These are phyloP conservation scores for Neocrepidodera transversa DNA, from an alignment of 2,888 invertebrate genomes.

Conservation along the genomic window DNA sequence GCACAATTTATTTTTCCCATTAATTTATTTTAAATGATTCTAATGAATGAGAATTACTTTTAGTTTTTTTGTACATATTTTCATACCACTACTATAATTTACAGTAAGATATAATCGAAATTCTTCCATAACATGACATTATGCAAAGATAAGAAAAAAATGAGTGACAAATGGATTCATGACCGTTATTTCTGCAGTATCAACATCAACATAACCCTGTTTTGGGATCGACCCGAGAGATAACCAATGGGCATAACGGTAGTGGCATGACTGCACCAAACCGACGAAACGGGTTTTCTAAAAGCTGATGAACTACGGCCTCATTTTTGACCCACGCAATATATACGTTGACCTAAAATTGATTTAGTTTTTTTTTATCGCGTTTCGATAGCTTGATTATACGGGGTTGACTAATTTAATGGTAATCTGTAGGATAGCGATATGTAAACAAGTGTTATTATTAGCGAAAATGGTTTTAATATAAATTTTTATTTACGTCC, in stretches of 20 bases:
- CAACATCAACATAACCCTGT: not conserved
- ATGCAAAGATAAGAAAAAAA: too few relatives aligned
- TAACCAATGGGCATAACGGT: slow-evolving; percentile 7
- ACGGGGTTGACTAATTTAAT: not conserved
- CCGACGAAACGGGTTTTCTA: slow-evolving; percentile 9
- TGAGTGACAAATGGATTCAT: not conserved
- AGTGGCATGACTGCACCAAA: slow-evolving; percentile 11
- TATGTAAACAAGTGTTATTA: too few relatives aligned
- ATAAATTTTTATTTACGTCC: too few relatives aligned
- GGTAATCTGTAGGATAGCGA: too few relatives aligned
- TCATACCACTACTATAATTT: too few relatives aligned
- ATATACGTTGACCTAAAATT: slow-evolving; percentile 2
- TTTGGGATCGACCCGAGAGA: not conserved
- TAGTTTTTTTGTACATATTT: too few relatives aligned
- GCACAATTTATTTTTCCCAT: too few relatives aligned
- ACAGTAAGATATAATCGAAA: too few relatives aligned
- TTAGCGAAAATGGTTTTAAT: too few relatives aligned
- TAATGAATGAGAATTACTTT: too few relatives aligned
- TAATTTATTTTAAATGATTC: too few relatives aligned
- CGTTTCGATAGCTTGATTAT: not conserved
- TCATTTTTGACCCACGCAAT: slow-evolving; percentile 4
- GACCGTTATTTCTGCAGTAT: not conserved
- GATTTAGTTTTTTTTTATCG: not conserved
- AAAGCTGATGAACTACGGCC: slow-evolving; percentile 7
- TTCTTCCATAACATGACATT: too few relatives aligned